These are phyloP conservation scores for Chironomus tepperi DNA, from an alignment of 1,140 invertebrate species.

Conservation along the genomic window DNA sequence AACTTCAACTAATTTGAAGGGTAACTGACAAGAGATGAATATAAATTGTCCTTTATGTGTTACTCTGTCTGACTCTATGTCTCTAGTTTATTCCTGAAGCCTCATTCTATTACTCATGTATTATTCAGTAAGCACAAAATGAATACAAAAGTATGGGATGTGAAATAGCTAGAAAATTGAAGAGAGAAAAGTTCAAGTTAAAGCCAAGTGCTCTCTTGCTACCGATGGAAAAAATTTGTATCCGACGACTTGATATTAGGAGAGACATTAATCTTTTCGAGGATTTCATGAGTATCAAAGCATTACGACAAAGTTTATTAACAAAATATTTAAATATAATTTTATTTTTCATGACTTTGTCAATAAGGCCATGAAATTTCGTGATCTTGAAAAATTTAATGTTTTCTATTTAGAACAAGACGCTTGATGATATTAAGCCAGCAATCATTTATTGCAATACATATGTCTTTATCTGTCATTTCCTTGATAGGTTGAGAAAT, in stretches of 20 bases:
- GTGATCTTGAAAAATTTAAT: too few species aligned
- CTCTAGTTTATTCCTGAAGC: neutral
- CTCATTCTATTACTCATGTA: neutral
- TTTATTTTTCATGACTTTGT: too few species aligned
- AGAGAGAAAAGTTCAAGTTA: neutral
- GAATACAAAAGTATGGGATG: neutral
- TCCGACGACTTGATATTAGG: neutral
- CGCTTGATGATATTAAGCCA: too few species aligned
- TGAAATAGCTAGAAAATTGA: neutral
- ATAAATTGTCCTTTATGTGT: neutral
- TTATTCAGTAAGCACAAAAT: neutral
- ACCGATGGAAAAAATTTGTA: too few species aligned
- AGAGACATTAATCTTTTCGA: conserved; percentile 5
- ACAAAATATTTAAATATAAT: neutral
- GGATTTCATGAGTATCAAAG: conserved; percentile 21
- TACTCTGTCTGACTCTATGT: too few species aligned
- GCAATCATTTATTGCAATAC: too few species aligned
- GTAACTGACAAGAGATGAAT: neutral
- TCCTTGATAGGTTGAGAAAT: too few species aligned
- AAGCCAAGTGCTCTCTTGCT: too few species aligned
- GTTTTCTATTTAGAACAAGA: too few species aligned
- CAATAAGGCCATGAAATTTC: too few species aligned
- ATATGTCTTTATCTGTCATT: too few species aligned
- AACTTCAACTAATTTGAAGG: neutral
- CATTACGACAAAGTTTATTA: conserved; percentile 2